Base-by-base conservation (phyloP, 2,888 invertebrate species). In the Papilio elwesi region DNA sequence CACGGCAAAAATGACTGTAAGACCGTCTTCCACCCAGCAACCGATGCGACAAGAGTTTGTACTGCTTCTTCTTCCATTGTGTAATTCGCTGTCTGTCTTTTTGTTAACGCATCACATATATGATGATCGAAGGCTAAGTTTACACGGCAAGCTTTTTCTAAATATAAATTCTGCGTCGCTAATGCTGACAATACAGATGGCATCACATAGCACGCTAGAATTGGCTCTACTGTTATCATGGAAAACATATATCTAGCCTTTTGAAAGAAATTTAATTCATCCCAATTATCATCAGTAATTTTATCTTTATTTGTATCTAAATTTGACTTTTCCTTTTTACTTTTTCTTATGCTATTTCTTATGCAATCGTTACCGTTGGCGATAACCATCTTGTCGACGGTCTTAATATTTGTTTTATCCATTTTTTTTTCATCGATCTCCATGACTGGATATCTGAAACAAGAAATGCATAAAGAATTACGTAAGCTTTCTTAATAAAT, bases 21-120 rank as follows among this genome's bases (percentile, higher is more conserved):
- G 68, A 97, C 96, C 12, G 97, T 97, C 85, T 97, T 97, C 97
- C 97, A 97, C 26, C 97, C 96, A 71, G 97, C 96, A 94, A 97
- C 97, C 6, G 96, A 95, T 0, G 97, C 97, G 1, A 97, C 97
- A 78, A 97, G 88, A 75, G 95, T 95, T 85, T 97, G 97, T 0
- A 97, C 96, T 6, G 95, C 94, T 84, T 95, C 95, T 85, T 95
- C 95, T 87, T 95, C 95, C 38, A 91, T 89, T 68, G 89, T 92
- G 76, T 88, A 94, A 77, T 94, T 94, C 12, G 95, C 95, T 26
- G 97, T 97, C 78, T 97, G 95, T 81, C 97, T 94, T 70, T 95
- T 94, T 0, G 97, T 96, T 52, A 98, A 88, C 0, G 97, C 97
- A 81, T 96, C 96, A 86, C 98, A 98, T 5, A 97, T 94, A 77